Evolutionary conservation across 2,113 vertebrate species (phyloP), one percentile per base, ranked within the genome.

Genomic region (Rousettus leschenaultii): DNA sequence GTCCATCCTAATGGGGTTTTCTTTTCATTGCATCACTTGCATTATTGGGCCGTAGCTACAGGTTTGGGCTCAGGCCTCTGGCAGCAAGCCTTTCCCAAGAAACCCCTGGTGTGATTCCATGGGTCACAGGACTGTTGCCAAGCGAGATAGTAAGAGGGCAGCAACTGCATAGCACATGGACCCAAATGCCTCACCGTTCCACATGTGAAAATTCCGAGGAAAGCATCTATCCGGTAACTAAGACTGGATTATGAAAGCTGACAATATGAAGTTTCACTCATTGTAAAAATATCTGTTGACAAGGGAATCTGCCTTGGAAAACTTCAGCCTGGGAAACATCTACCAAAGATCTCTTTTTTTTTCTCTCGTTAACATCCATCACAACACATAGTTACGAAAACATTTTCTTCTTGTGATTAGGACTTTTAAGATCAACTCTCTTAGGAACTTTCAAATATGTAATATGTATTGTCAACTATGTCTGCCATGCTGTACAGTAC

Each of bases 191-290:
- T 5, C 21, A 43, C 22, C 86, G 59, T 71, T 15, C n/a, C 73
- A n/a, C 22, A 35, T 26, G 40, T 66, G 55, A 77, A 14, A 71
- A 48, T 65, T 75, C 71, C 28, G n/a, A 89, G 45, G 5, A 77
- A 75, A 70, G 71, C 53, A 79, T 45, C 65, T 22, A 71, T 65
- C 13, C 33, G 66, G 43, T 61, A 73, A 73, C 48, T 40, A 78
- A 92, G 65, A 94, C 80, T 48, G 33, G 21, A 40, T 84, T 61
- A 55, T 73, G 59, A 89, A 66, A 77, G 45, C 5, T 48, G 40
- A 53, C 4, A 78, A 24, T 19, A 61, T 63, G 53, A 89, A 92
- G 55, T 7, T 89, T 77, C 45, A 26, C 35, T 79, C 82, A 9
- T 38, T 57, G 30, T 45, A 1, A 75, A 96, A 89, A 86, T 55